These are phyloP conservation scores for Neodon shergylaensis DNA, from an alignment of 2,113 vertebrate genomes.

Conservation along the genomic window DNA sequence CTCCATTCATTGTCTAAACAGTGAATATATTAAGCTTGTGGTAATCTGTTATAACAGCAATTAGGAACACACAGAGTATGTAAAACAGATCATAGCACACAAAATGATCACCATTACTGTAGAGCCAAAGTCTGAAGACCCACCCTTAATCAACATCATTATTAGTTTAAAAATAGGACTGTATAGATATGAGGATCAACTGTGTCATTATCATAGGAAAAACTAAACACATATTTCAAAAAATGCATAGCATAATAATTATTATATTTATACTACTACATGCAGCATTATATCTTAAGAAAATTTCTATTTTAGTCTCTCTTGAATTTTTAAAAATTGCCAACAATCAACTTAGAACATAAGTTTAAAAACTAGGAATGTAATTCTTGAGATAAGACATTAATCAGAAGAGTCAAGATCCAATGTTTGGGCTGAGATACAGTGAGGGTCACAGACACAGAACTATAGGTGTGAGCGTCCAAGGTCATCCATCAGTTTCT, in stretches of 20 bases:
- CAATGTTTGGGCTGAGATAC: background rate
- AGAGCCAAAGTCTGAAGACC: background rate
- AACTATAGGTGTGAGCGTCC: background rate
- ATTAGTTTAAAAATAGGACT: background rate
- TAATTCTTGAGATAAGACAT: background rate
- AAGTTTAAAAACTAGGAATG: background rate
- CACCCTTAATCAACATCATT: background rate
- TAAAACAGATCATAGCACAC: background rate
- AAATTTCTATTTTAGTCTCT: background rate
- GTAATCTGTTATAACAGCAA: background rate
- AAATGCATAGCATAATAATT: background rate
- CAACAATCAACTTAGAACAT: background rate
- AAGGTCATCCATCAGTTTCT: background rate
- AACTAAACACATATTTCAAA: background rate
- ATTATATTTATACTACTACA: background rate
- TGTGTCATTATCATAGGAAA: background rate
- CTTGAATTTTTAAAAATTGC: constrained; percentile 24
- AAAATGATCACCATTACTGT: background rate
- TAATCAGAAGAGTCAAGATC: background rate
- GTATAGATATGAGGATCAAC: background rate
- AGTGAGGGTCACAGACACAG: background rate
- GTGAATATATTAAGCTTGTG: background rate
- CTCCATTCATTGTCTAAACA: background rate
- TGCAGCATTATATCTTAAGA: background rate
- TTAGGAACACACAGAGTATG: background rate